phyloP scores from a whole-genome alignment of 2,888 invertebrate species.

The Copidosoma aretas region DNA sequence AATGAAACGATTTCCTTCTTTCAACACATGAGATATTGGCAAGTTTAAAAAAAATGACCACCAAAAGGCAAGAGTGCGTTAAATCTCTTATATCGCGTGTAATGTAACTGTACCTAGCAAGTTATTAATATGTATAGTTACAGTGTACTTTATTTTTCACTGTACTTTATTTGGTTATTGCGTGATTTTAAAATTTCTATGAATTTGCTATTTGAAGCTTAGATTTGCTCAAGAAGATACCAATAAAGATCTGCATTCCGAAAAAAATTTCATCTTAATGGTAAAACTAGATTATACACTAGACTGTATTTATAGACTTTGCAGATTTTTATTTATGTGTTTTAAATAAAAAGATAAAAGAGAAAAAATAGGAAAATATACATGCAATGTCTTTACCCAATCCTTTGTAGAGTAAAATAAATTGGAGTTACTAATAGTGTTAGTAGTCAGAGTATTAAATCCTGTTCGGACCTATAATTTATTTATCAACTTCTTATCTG shows the following conservation, averaged over 20 bases:
- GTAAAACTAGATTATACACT: background rate
- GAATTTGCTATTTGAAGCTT: conserved; percentile 14
- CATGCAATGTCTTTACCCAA: conserved; percentile 39
- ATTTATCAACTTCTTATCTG: conserved; percentile 31
- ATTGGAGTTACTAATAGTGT: conserved; percentile 28
- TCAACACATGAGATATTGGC: too few species aligned
- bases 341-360: conserved; percentile 18
- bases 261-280: background rate
- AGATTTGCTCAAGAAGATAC: conserved; percentile 5
- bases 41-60: too few species aligned
- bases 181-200: conserved; percentile 3
- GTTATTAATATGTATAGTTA: too few species aligned
- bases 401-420: conserved; percentile 34
- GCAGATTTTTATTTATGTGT: conserved; percentile 2
- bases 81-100: too few species aligned
- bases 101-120: too few species aligned
- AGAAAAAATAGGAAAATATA: conserved; percentile 28
- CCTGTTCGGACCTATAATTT: conserved; percentile 29
- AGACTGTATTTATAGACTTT: background rate
- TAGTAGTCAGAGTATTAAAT: conserved; percentile 18
- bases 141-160: background rate
- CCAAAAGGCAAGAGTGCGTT: too few species aligned
- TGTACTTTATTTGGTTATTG: background rate
- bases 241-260: conserved; percentile 17
- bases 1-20: too few species aligned